Evolutionary conservation across 2,797 vertebrate species (phyloP), one percentile per base, ranked within the genome.

Genomic region (Smutsia gigantea): DNA sequence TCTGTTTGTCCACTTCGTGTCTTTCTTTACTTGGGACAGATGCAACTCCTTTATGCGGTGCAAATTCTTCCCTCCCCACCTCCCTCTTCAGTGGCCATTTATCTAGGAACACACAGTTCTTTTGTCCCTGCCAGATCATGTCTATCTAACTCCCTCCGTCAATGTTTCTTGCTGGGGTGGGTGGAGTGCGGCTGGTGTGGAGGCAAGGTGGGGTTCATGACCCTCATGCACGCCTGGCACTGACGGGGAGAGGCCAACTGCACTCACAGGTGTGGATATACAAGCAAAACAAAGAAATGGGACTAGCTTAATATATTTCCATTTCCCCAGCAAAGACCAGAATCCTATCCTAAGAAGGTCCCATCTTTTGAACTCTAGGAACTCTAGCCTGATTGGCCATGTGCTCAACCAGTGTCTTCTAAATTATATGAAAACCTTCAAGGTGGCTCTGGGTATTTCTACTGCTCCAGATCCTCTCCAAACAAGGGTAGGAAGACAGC

Each of bases 301-400:
- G 19, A n/a, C 19, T 42, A 9, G 15, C 9, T 59, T 34, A 29
- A 55, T 46, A 27, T 37, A 72, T 87, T 90, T 81, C 39, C n/a
- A 51, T 68, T 57, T 81, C 61, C 42, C 68, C 57, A 83, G 75
- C 34, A 92, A 72, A 19, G 55, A 82, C 46, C 51, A 77, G 13
- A 53, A 42, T 23, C 14, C 34, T 88, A 18, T 49, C 29, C 71
- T 87, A 77, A 93, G 61, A 69, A 34, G 10, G 0, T 61, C 69
- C 37, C 39, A 68, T 23, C 63, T 25, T 93, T 84, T 85, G 66
- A 95, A 94, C 42, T 88, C 68, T 57, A 89, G 53, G 49, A 72
- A 96, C 49, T 86, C n/a, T 68, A 29, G 53, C 23, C 31, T 57
- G 29, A 55, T 59, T 19, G 49, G 23, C 49, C 72, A 49, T 21